Evolutionary conservation across 1,140 invertebrate species (phyloP), one percentile per base, ranked within the genome.

Genomic region (Drosophila ananassae): DNA sequence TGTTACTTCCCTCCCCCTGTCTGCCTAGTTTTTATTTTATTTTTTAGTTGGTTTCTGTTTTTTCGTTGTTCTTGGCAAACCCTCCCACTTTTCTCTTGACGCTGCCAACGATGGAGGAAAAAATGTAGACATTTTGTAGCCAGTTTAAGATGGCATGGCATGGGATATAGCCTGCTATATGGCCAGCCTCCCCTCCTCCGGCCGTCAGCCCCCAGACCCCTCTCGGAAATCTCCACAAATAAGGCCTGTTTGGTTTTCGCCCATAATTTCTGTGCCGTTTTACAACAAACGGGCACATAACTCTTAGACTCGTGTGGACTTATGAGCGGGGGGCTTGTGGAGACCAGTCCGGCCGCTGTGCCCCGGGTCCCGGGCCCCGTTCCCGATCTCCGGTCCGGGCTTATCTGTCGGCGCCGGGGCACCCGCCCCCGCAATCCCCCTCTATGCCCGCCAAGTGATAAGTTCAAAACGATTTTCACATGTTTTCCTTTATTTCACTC

Each of bases 271-370:
- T 69, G 73, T 85, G 80, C 77, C 73, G 73, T 81, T 75, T 84
- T 84, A 84, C 80, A 84, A 66, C 81, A 87, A 87, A 87, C 82
- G 82, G 82, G 62, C 82, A 68, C 82, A 87, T 81, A 78, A 85
- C 81, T 85, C 59, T 66, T 59, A 25, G 77, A 76, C 62, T 44
- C 69, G 3, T 37, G 57, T 58, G 57, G 66, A 57, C 66, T 59
- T 58, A 56, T 22, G 55, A 73, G 34, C 47, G 55, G 39, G n/a
- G 61, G 10, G 34, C 28, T 64, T 55, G 52, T 17, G 17, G 17
- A 17, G 54, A 74, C 54, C 55, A 47, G 28, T 69, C 8, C 51
- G 25, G 39, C 8, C 39, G 4, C 6, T 28, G 25, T 28, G 25
- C 25, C 25, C 37, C 37, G 12, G 17, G 66, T 69, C 60, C 50